Percentiles rank a stretch among this genome's conserved stretches.
These are phyloP conservation scores for Campylomormyrus tamandua DNA, from an alignment of 2,113 vertebrate species.

Conservation along the genomic window DNA sequence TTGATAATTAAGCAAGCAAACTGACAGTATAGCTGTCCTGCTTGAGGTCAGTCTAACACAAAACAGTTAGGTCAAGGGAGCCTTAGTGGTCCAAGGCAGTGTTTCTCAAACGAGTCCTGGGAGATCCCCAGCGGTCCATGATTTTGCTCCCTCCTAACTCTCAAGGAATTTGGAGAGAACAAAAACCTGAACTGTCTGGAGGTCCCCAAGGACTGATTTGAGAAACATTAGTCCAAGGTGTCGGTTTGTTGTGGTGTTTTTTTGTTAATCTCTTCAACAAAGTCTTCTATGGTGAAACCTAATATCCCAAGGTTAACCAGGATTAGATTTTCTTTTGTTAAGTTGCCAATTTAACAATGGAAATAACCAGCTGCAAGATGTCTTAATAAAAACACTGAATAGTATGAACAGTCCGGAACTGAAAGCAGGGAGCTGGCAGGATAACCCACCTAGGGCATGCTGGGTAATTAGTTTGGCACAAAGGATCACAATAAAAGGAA, in stretches of 20 bases:
- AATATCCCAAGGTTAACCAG: neutral
- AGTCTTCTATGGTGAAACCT: neutral
- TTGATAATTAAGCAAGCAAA: neutral
- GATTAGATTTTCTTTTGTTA: neutral
- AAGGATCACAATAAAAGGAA: constrained; percentile 86
- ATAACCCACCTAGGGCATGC: constrained; percentile 72
- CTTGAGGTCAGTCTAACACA: neutral
- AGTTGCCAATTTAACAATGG: neutral
- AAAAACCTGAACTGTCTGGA: too few species aligned
- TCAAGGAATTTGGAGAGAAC: too few species aligned
- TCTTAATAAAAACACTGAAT: neutral
- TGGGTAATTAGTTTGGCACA: constrained; percentile 79
- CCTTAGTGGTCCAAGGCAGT: neutral
- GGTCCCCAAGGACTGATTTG: too few species aligned
- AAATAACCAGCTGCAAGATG: neutral
- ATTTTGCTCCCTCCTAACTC: too few species aligned
- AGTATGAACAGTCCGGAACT: neutral
- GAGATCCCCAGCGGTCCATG: too few species aligned
- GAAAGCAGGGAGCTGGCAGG: neutral
- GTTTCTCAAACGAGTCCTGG: too few species aligned
- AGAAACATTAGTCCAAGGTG: neutral
- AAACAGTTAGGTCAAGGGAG: too few species aligned
- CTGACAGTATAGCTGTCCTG: neutral
- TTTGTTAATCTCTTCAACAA: neutral
- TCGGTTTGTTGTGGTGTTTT: neutral